Conservation (phyloP, 37 sponge, comb jelly and placozoan species). For the Ephydatia muelleri region DNA sequence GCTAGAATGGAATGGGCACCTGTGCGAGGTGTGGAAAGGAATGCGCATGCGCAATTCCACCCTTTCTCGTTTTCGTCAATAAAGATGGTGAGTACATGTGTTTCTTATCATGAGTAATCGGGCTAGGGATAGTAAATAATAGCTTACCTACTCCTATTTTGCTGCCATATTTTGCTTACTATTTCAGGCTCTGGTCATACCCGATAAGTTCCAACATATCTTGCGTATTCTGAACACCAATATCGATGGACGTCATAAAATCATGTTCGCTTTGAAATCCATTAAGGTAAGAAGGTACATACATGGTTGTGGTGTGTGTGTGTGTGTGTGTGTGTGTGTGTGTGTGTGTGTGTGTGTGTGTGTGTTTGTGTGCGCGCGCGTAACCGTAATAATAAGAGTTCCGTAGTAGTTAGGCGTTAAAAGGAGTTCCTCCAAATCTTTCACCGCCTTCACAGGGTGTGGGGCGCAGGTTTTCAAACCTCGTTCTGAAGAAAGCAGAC, state of each 20-base stretch:
- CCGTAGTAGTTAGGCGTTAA: too few relatives aligned
- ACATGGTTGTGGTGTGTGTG: too few relatives aligned
- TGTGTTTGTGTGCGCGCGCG: background rate
- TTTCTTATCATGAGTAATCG: conserved; percentile 9
- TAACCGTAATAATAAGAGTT: too few relatives aligned
- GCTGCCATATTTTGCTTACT: background rate
- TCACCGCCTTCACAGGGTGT: conserved; percentile 71
- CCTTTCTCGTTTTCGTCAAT: background rate
- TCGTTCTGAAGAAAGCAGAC: conserved; percentile 96
- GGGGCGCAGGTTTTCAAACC: conserved; percentile 92
- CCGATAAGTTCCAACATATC: conserved; percentile 97
- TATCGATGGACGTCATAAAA: conserved; percentile 96
- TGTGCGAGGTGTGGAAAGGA: background rate
- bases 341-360: background rate
- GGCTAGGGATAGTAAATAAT: background rate
- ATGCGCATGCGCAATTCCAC: conserved; percentile 49
- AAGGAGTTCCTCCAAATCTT: background rate
- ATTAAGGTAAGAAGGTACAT: conserved; percentile 77
- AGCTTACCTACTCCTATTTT: background rate
- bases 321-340: too few relatives aligned
- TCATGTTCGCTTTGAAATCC: conserved; percentile 94
- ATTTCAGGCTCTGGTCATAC: conserved; percentile 80
- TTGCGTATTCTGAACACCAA: conserved; percentile 97
- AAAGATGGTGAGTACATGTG: conserved; percentile 87
- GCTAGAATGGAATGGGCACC: too few relatives aligned